phyloP scores from a whole-genome alignment of 2,113 vertebrate species.

The Terrapene triunguis region DNA sequence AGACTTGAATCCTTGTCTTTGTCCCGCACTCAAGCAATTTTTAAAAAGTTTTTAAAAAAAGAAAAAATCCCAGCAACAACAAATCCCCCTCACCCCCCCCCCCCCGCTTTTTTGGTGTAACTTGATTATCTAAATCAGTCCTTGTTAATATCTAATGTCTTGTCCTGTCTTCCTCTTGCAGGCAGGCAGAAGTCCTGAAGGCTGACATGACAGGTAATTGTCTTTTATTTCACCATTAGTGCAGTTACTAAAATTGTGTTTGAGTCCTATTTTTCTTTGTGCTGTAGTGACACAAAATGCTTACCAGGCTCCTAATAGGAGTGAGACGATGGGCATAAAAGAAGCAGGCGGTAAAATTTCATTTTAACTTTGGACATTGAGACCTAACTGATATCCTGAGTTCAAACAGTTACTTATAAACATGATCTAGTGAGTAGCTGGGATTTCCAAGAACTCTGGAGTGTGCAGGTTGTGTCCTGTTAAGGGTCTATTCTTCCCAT shows the following conservation, averaged over 20 bases:
- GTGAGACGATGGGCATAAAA: not conserved
- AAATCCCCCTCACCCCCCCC: no score
- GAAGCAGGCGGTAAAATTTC: not conserved
- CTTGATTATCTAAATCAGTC: not conserved
- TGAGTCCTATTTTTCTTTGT: not conserved
- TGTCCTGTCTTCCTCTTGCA: constrained; percentile 75
- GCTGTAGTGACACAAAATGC: not conserved
- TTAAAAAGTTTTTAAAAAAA: not conserved
- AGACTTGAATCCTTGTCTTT: not conserved
- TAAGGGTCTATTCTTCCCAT: not conserved
- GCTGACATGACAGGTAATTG: constrained; percentile 98
- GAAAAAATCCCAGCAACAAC: not conserved
- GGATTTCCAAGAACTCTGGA: not conserved
- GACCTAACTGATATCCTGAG: not conserved
- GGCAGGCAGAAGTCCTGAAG: constrained; percentile 99
- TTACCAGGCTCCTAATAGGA: not conserved
- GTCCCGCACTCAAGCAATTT: not conserved
- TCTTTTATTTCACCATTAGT: constrained; percentile 10
- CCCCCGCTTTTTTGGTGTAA: not conserved
- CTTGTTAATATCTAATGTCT: constrained; percentile 50
- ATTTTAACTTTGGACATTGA: not conserved
- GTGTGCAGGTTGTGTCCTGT: not conserved
- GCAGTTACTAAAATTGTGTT: constrained; percentile 14
- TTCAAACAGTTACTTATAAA: not conserved
- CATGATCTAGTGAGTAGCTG: not conserved